Base-by-base conservation (phyloP, 2,797 vertebrate species). In the Ctenochaetus hawaiiensis region DNA sequence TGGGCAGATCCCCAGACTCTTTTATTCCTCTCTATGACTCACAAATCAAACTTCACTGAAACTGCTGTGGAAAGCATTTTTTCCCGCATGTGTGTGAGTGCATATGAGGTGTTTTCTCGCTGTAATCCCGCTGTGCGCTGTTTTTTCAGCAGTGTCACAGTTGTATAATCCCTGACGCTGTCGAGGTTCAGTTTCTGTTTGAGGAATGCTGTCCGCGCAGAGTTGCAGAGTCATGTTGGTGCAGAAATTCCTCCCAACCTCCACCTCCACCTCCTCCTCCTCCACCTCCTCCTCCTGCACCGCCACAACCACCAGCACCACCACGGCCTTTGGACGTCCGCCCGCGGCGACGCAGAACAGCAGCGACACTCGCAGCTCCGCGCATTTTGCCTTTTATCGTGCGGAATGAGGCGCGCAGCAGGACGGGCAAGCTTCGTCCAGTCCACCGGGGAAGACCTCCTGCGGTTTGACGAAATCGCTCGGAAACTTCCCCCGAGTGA, bases 191-290 rank as follows among this genome's bases (percentile, higher is more conserved):
- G 45, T 90, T 89, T 87, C 87, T 70, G 49, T 83, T 83, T 83
- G 79, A 77, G 82, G 81, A 88, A 84, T 83, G 78, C 72, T 11
- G 51, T 72, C 22, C 41, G 22, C 75, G 37, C 5, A 77, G 67
- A 92, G 82, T 90, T 94, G 94, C 94, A 83, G 53, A 92, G 94
- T 95, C 94, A 95, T 89, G 93, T 84, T 75, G 91, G 84, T 89
- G 92, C 88, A 80, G 75, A 70, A 75, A 78, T 82, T 73, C 75
- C 82, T 81, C 63, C 69, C 43, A 20, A 4, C 20, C 71, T 0
- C 48, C 57, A 20, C 18, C 17, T 16, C 30, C 9, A 22, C 34
- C 64, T n/a, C 20, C 43, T 5, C 17, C 67, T 0, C 60, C 54
- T 11, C 18, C 34, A 23, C n/a, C 62, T 20, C 17, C 47, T 16